phyloP scores from a whole-genome alignment of 2,888 invertebrate genomes.

The Strigamia maritima region DNA sequence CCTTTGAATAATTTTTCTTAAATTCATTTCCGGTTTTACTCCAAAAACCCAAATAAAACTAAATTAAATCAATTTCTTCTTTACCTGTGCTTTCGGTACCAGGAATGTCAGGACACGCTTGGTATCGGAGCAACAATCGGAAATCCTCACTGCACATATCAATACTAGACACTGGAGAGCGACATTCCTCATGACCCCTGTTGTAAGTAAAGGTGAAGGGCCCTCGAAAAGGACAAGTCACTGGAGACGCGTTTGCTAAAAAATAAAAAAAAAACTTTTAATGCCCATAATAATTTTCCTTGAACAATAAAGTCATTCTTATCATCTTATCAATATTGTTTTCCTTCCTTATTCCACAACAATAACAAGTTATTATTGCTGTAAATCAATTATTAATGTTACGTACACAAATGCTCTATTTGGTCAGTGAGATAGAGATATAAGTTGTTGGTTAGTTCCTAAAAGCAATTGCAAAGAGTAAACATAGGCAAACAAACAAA shows the following conservation, averaged over 20 bases:
- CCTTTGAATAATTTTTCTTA: no score
- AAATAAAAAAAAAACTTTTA: slow-evolving; percentile 25
- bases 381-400: no score
- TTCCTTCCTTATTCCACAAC: neutral
- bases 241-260: slow-evolving; percentile 64
- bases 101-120: slow-evolving; percentile 89
- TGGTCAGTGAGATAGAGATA: no score
- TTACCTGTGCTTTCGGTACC: slow-evolving; percentile 86
- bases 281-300: neutral
- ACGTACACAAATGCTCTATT: no score
- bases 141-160: slow-evolving; percentile 93
- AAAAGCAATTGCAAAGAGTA: no score
- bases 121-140: slow-evolving; percentile 81
- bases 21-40: no score
- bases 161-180: slow-evolving; percentile 81
- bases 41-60: no score
- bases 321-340: neutral
- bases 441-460: no score
- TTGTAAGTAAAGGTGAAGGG: slow-evolving; percentile 92
- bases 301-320: no score
- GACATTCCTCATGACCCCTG: slow-evolving; percentile 84
- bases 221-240: slow-evolving; percentile 83
- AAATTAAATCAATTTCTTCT: no score
- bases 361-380: neutral
- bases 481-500: no score